Evolutionary conservation across 2,888 invertebrate genomes (phyloP).

Genomic region (Metalampra italica): DNA sequence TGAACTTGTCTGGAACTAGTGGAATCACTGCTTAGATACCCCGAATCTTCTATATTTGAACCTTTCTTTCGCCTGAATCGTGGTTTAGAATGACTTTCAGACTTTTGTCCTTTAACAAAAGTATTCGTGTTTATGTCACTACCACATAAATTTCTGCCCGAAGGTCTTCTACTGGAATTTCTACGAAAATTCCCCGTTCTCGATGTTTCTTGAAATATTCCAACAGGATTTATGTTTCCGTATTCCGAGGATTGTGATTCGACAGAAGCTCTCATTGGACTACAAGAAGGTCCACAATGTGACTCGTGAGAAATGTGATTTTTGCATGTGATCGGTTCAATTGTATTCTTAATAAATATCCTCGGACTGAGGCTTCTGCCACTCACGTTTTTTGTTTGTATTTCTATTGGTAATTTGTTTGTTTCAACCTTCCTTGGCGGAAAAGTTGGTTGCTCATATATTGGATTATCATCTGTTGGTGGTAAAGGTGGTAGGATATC

Average conservation of each 20-base stretch:
- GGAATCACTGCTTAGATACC: conserved; percentile 91
- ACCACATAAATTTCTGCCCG: conserved; percentile 25
- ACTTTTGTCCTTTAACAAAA: conserved; percentile 51
- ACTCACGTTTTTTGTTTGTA: conserved; percentile 82
- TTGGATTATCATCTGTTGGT: conserved; percentile 68
- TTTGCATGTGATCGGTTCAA: conserved; percentile 32
- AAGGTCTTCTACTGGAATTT: conserved; percentile 39
- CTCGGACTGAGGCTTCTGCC: conserved; percentile 81
- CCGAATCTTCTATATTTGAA: conserved; percentile 83
- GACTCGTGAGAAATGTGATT: conserved; percentile 40
- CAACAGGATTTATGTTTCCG: conserved; percentile 48
- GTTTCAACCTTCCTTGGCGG: conserved; percentile 75
- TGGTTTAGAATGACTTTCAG: conserved; percentile 38
- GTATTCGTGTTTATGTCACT: conserved; percentile 55
- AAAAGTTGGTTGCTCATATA: conserved; percentile 79
- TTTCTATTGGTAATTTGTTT: conserved; percentile 45
- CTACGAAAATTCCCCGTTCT: conserved; percentile 36
- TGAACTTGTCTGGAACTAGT: conserved; percentile 73
- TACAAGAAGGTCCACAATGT: conserved; percentile 45
- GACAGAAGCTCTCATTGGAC: conserved; percentile 74
- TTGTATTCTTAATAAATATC: conserved; percentile 46
- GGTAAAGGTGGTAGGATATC: conserved; percentile 83
- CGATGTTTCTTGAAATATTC: conserved; percentile 14
- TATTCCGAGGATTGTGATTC: conserved; percentile 72
- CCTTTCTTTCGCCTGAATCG: conserved; percentile 58